Evolutionary conservation across 2,888 invertebrate species (phyloP).

Genomic region (Psylliodes chrysocephalus): DNA sequence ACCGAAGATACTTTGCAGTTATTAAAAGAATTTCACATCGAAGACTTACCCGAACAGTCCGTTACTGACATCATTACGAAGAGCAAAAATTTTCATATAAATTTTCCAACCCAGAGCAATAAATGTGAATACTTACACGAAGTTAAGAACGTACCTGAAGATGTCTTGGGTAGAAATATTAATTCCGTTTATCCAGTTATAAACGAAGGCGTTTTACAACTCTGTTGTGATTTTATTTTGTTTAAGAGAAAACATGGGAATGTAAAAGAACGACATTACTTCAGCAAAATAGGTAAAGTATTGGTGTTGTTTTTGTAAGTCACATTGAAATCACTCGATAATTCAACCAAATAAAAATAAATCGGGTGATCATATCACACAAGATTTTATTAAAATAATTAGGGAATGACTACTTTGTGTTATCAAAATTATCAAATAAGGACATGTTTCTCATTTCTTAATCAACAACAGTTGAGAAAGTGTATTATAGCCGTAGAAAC

Average conservation of each 20-base stretch:
- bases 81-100: conserved; percentile 60
- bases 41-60: neutral
- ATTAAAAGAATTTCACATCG: neutral
- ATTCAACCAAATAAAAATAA: too few species aligned
- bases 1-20: neutral
- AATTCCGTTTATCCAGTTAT: conserved; percentile 75
- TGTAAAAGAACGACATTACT: conserved; percentile 48
- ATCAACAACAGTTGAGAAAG: too few species aligned
- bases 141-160: conserved; percentile 28
- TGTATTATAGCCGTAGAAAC: too few species aligned
- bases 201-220: conserved; percentile 72
- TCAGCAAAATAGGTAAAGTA: conserved; percentile 48
- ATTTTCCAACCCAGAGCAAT: conserved; percentile 61
- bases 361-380: too few species aligned
- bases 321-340: too few species aligned
- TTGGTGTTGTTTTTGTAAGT: too few species aligned
- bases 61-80: conserved; percentile 56
- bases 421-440: too few species aligned
- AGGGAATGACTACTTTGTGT: too few species aligned
- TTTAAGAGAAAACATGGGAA: conserved; percentile 66
- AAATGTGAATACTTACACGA: conserved; percentile 54
- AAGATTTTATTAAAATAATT: too few species aligned
- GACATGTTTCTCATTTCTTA: too few species aligned
- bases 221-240: conserved; percentile 73
- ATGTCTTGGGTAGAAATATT: conserved; percentile 62